Conservation (phyloP, 2,113 vertebrate genomes). For the Speoplatyrhinus poulsoni region DNA sequence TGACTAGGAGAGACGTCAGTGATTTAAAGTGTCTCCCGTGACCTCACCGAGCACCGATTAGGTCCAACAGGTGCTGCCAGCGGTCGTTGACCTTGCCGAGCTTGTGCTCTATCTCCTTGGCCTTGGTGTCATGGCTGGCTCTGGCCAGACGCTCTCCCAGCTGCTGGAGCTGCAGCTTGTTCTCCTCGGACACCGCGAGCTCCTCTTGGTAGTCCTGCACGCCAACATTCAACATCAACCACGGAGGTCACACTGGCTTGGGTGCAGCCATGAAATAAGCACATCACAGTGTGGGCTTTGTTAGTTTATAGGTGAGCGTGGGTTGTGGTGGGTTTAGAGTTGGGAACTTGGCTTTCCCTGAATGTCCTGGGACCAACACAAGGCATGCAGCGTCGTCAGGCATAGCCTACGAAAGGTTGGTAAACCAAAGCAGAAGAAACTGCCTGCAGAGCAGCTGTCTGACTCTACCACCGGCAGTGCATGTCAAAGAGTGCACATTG, state of each 20-base stretch:
- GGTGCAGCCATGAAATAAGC: too few relatives aligned
- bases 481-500: too few relatives aligned
- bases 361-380: too few relatives aligned
- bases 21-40: not conserved
- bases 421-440: too few relatives aligned
- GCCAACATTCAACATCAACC: not conserved
- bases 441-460: too few relatives aligned
- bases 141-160: constrained; percentile 89
- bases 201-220: constrained; percentile 95
- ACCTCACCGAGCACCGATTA: constrained; percentile 89
- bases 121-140: constrained; percentile 91
- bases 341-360: too few relatives aligned
- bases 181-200: constrained; percentile 84
- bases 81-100: constrained; percentile 89
- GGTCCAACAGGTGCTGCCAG: constrained; percentile 96
- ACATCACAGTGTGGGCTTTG: too few relatives aligned
- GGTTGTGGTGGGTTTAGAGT: too few relatives aligned
- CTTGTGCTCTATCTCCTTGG: constrained; percentile 91
- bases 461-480: too few relatives aligned
- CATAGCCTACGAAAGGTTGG: too few relatives aligned
- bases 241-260: not conserved
- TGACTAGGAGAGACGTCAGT: not conserved
- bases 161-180: constrained; percentile 88
- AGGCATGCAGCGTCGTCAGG: too few relatives aligned
- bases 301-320: too few relatives aligned